Percentiles rank a stretch among this genome's conserved stretches.
Evolutionary conservation across 2,888 invertebrate genomes (phyloP).

Genomic region (Eustalomyia histrio): DNA sequence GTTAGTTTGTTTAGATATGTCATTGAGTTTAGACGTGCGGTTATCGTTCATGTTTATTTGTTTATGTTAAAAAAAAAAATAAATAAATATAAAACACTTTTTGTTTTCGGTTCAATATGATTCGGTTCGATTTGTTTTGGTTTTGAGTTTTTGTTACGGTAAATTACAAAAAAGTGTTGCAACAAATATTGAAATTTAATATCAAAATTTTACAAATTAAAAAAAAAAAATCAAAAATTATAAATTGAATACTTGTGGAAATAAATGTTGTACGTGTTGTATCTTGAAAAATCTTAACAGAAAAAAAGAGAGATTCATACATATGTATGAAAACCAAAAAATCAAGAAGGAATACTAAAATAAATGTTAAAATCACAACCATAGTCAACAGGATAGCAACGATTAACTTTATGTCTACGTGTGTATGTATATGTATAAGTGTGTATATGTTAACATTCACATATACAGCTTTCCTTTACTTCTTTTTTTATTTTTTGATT

Average conservation of each 20-base stretch:
- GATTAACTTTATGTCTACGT: slow-evolving; percentile 50
- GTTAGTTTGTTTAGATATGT: slow-evolving; percentile 64
- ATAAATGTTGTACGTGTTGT: slow-evolving; percentile 19
- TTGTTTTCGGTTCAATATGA: slow-evolving; percentile 39
- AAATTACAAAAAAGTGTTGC: slow-evolving; percentile 44
- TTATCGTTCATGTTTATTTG: slow-evolving; percentile 33
- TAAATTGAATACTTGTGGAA: slow-evolving; percentile 9
- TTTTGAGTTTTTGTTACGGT: slow-evolving; percentile 36
- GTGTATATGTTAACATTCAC: slow-evolving; percentile 13
- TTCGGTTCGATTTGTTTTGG: slow-evolving; percentile 46
- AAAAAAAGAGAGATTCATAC: neutral
- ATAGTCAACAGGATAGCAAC: slow-evolving; percentile 63
- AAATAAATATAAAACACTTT: slow-evolving; percentile 25
- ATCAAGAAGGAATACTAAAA: neutral
- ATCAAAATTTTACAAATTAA: slow-evolving; percentile 26
- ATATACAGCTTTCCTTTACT: slow-evolving; percentile 6
- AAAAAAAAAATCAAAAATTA: neutral
- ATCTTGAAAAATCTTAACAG: slow-evolving; percentile 16
- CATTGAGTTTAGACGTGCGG: slow-evolving; percentile 57
- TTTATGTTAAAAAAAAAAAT: slow-evolving; percentile 45
- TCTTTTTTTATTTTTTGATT: neutral
- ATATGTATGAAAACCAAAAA: slow-evolving; percentile 9
- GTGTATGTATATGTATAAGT: neutral
- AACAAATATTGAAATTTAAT: slow-evolving; percentile 36
- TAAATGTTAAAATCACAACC: slow-evolving; percentile 40